Conservation (phyloP, 1,140 invertebrate genomes). For the Globodera rostochiensis region DNA sequence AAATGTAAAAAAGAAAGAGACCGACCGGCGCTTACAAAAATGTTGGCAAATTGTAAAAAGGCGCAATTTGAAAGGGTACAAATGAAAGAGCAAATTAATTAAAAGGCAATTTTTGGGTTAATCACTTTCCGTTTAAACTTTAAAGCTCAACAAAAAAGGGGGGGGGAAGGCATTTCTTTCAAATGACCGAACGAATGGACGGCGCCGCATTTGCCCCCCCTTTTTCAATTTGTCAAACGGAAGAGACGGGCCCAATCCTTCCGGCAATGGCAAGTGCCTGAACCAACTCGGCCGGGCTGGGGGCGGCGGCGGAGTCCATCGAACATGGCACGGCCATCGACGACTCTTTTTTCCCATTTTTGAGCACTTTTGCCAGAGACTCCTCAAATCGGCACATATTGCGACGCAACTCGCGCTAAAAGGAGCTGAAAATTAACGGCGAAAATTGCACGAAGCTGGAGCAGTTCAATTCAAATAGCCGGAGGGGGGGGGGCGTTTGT, state of each 20-base stretch:
- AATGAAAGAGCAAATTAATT: too few species aligned
- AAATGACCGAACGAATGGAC: slow-evolving; percentile 3
- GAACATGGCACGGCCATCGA: slow-evolving; percentile 20
- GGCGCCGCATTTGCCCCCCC: background rate
- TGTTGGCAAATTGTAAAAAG: too few species aligned
- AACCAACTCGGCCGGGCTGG: slow-evolving; percentile 15
- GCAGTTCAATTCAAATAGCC: too few species aligned
- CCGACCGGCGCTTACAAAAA: too few species aligned
- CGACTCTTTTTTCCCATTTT: slow-evolving; percentile 12
- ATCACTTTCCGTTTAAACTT: too few species aligned
- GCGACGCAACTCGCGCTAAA: slow-evolving; percentile 54
- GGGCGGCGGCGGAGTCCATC: background rate
- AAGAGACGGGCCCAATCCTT: slow-evolving; percentile 41
- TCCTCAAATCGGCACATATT: slow-evolving; percentile 60
- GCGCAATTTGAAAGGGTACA: background rate
- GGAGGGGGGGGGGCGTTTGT: background rate
- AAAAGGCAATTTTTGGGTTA: too few species aligned
- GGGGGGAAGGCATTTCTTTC: too few species aligned
- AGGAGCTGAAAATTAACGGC: background rate
- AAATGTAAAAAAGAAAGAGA: too few species aligned
- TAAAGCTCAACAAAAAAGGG: too few species aligned
- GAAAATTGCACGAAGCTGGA: too few species aligned
- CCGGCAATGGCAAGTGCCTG: slow-evolving; percentile 31
- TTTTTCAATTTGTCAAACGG: slow-evolving; percentile 19
- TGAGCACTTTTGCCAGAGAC: slow-evolving; percentile 32